These are phyloP conservation scores for Bos javanicus DNA, from an alignment of 2,113 vertebrate species.

Conservation along the genomic window DNA sequence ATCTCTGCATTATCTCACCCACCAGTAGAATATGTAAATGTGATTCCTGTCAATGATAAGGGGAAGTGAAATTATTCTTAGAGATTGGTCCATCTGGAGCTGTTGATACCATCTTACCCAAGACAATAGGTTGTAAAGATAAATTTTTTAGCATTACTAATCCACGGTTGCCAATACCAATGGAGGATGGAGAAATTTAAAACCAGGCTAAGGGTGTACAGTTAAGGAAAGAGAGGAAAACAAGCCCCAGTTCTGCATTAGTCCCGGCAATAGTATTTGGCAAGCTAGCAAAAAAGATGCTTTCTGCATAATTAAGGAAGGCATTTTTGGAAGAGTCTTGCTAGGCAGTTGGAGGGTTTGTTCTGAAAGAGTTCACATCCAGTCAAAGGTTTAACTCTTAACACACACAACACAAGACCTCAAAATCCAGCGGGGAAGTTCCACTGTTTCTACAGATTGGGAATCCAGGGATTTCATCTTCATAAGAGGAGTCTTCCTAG, in stretches of 20 bases:
- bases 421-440: background rate
- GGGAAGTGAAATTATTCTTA: slow-evolving; percentile 90
- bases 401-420: background rate
- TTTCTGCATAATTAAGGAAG: slow-evolving; percentile 51
- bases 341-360: slow-evolving; percentile 49
- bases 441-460: background rate
- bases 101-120: slow-evolving; percentile 83
- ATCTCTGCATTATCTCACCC: slow-evolving; percentile 88
- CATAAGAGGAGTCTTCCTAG: background rate
- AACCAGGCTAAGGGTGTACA: slow-evolving; percentile 22
- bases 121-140: slow-evolving; percentile 87
- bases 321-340: slow-evolving; percentile 57
- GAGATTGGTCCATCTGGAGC: slow-evolving; percentile 91
- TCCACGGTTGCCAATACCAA: slow-evolving; percentile 76
- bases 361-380: slow-evolving; percentile 8
- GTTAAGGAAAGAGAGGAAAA: background rate
- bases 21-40: slow-evolving; percentile 98
- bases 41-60: slow-evolving; percentile 95
- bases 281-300: slow-evolving; percentile 23
- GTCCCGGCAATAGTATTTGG: slow-evolving; percentile 26
- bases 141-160: slow-evolving; percentile 78
- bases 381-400: slow-evolving; percentile 6
- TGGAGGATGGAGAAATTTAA: slow-evolving; percentile 80
- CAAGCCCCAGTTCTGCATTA: background rate
- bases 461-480: background rate